phyloP scores from a whole-genome alignment of 2,113 vertebrate genomes.

The Fulmarus glacialis region DNA sequence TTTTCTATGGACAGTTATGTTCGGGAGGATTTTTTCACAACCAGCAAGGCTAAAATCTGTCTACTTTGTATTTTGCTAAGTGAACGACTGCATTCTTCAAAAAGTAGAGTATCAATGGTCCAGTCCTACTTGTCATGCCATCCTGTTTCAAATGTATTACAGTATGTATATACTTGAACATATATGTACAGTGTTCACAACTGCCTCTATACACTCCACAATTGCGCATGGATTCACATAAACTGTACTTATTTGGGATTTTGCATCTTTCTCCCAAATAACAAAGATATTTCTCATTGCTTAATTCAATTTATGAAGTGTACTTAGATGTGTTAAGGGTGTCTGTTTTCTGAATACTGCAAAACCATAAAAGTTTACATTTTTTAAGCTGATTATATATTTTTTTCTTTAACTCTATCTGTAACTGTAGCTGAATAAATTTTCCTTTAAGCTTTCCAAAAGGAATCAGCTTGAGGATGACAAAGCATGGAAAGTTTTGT shows the following conservation, averaged over 20 bases:
- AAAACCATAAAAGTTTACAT: background rate
- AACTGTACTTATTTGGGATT: background rate
- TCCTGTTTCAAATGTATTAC: background rate
- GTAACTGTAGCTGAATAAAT: background rate
- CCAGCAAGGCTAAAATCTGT: background rate
- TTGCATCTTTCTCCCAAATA: background rate
- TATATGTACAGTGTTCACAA: background rate
- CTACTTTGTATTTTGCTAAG: background rate
- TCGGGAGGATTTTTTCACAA: background rate
- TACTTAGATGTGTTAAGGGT: background rate
- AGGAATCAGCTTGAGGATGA: background rate
- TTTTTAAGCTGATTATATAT: background rate
- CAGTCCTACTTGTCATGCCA: background rate
- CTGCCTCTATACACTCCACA: background rate
- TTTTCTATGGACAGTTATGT: background rate
- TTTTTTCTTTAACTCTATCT: background rate
- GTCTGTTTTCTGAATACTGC: background rate
- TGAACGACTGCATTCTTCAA: background rate
- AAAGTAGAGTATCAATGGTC: background rate
- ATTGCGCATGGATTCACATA: background rate
- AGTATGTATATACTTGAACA: background rate
- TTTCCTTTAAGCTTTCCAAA: background rate
- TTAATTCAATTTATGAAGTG: background rate
- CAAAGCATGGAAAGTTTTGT: background rate
- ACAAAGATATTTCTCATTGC: background rate